Percentiles rank a stretch among this genome's conserved stretches.
phyloP scores from a whole-genome alignment of 2,797 vertebrate genomes.

The Sphenopsis melanotis region DNA sequence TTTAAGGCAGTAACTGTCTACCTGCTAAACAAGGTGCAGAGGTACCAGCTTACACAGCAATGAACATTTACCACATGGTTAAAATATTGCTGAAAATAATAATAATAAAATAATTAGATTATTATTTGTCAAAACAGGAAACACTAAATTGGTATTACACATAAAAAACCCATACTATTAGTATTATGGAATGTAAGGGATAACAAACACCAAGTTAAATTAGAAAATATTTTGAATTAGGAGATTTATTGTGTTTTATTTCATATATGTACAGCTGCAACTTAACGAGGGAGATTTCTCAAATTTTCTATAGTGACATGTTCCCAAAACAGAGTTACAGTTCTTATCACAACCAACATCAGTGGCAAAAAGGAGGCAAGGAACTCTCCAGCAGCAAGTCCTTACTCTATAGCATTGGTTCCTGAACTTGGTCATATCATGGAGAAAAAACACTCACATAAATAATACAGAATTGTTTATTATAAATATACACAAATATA shows the following conservation, averaged over 20 bases:
- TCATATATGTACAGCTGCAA: background rate
- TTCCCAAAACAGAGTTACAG: background rate
- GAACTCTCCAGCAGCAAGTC: background rate
- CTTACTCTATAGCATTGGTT: background rate
- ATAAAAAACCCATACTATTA: background rate
- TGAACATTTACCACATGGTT: background rate
- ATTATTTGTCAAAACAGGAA: background rate
- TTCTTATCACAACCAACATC: background rate
- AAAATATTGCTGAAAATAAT: background rate
- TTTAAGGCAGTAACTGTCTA: background rate
- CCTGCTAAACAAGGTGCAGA: background rate
- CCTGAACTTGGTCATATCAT: background rate
- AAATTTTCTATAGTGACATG: background rate
- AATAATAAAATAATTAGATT: background rate
- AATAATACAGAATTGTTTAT: background rate
- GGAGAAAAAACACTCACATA: fast-evolving
- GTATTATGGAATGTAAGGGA: background rate
- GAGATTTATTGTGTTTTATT: background rate
- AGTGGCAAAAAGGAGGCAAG: background rate
- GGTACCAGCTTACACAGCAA: background rate
- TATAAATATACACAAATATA: background rate
- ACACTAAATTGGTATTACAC: background rate
- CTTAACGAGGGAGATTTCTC: background rate
- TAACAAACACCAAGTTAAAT: background rate
- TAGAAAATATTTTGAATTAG: background rate